phyloP scores from a whole-genome alignment of 2,797 vertebrate genomes.

The Periophthalmus magnuspinnatus region DNA sequence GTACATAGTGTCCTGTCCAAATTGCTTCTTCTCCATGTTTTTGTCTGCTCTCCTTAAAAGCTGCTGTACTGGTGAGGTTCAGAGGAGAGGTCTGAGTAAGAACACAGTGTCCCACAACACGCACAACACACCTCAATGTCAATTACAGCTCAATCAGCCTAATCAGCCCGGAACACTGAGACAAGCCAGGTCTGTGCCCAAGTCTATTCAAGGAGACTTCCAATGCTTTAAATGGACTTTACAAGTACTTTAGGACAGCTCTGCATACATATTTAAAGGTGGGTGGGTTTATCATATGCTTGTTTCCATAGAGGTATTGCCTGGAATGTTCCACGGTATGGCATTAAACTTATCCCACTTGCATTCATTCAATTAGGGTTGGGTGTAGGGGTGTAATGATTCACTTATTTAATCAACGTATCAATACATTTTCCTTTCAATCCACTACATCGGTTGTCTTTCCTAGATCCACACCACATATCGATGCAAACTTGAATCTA shows the following conservation, averaged over 20 bases:
- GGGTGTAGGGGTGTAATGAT: no score
- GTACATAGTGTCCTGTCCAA: no score
- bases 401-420: no score
- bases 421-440: no score
- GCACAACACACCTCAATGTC: background rate
- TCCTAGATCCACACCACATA: no score
- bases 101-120: background rate
- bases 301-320: background rate
- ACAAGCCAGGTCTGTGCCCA: background rate
- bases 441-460: no score
- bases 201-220: no score
- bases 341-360: background rate
- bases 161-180: background rate
- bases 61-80: background rate
- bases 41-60: background rate
- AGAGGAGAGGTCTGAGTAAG: background rate
- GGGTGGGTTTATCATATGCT: no score
- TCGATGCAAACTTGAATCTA: no score
- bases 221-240: background rate
- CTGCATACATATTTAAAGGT: background rate
- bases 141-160: slow-evolving; percentile 1
- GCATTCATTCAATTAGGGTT: no score
- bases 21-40: background rate
- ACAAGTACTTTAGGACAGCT: background rate
- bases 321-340: background rate